Conservation (phyloP, 2,113 vertebrate genomes). For the Regulus satrapa region DNA sequence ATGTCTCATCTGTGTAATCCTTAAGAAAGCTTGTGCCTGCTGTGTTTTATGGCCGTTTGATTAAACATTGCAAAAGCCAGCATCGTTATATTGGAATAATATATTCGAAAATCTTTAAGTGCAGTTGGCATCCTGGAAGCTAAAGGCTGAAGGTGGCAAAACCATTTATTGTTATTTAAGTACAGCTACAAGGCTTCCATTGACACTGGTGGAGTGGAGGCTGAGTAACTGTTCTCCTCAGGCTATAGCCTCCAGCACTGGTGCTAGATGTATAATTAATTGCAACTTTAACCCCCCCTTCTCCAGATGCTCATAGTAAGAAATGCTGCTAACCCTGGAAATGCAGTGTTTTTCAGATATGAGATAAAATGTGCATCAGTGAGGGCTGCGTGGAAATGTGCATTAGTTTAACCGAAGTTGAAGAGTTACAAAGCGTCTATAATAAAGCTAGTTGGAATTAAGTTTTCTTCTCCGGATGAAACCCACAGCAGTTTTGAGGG, state of each 20-base stretch:
- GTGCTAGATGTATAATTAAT: neutral
- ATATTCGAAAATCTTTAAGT: neutral
- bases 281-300: neutral
- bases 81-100: neutral
- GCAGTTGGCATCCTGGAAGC: neutral
- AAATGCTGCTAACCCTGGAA: neutral
- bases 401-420: neutral
- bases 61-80: neutral
- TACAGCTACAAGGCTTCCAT: neutral
- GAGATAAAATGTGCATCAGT: neutral
- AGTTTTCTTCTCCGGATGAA: neutral
- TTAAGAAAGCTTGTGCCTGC: neutral
- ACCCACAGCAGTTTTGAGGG: neutral
- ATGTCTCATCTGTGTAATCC: neutral
- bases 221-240: neutral
- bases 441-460: neutral
- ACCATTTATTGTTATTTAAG: neutral
- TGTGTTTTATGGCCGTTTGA: neutral
- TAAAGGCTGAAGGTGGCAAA: neutral
- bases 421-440: neutral
- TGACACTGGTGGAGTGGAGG: neutral
- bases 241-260: neutral
- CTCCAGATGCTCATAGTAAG: neutral
- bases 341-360: neutral
- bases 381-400: neutral